Conservation (phyloP, 2,888 invertebrate species). For the Hyppa rectilinea region DNA sequence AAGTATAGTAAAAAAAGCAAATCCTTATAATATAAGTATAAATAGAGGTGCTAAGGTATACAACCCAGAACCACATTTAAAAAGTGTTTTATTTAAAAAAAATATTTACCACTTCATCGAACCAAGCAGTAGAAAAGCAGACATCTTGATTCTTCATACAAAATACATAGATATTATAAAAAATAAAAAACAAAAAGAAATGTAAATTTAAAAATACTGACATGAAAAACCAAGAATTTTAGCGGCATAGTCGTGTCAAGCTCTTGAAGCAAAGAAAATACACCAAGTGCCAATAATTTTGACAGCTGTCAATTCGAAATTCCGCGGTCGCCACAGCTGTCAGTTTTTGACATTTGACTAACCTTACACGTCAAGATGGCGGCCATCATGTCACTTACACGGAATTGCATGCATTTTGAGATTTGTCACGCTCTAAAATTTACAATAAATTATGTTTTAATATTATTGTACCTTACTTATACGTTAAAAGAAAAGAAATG, state of each 20-base stretch:
- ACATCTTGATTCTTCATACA: slow-evolving; percentile 55
- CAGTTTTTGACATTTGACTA: slow-evolving; percentile 82
- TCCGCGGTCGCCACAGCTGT: slow-evolving; percentile 70
- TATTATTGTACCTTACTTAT: slow-evolving; percentile 42
- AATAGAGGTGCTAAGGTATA: slow-evolving; percentile 20
- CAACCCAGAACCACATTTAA: slow-evolving; percentile 39
- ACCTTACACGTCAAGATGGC: slow-evolving; percentile 87
- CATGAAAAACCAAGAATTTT: slow-evolving; percentile 60
- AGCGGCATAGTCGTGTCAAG: slow-evolving; percentile 59
- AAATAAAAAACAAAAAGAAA: slow-evolving; percentile 1
- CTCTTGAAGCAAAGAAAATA: slow-evolving; percentile 53
- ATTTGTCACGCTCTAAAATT: slow-evolving; percentile 89
- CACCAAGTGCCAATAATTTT: slow-evolving; percentile 63
- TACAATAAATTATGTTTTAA: slow-evolving; percentile 69
- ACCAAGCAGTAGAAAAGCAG: slow-evolving; percentile 58
- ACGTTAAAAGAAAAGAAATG: slow-evolving; percentile 38
- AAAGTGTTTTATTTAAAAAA: too few relatives aligned
- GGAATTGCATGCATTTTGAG: slow-evolving; percentile 87
- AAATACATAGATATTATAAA: slow-evolving; percentile 28
- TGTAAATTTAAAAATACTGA: slow-evolving; percentile 4
- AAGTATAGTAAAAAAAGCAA: neutral
- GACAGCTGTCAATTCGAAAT: slow-evolving; percentile 69
- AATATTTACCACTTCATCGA: too few relatives aligned
- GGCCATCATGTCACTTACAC: slow-evolving; percentile 82
- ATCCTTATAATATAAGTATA: slow-evolving; percentile 2